phyloP scores from a whole-genome alignment of 1,140 invertebrate species.

The Lysiphlebus fabarum region DNA sequence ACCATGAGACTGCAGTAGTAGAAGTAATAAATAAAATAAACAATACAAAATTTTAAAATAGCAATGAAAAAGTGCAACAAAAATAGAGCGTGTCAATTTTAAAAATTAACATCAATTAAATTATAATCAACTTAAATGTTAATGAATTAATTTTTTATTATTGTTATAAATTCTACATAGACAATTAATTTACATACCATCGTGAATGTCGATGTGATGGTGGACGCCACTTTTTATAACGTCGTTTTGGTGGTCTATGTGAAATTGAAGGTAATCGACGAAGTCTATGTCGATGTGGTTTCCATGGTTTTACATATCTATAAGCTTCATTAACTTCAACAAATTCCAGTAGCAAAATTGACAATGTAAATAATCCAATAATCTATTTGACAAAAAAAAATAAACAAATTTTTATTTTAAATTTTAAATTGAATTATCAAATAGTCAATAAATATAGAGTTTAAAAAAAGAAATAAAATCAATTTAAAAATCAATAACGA shows the following conservation, averaged over 20 bases:
- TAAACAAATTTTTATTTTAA: too few relatives aligned
- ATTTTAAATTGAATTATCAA: too few relatives aligned
- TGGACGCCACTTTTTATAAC: constrained; percentile 15
- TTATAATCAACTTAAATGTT: too few relatives aligned
- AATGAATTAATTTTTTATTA: too few relatives aligned
- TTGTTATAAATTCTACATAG: too few relatives aligned
- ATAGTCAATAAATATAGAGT: too few relatives aligned
- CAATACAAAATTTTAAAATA: constrained; percentile 20
- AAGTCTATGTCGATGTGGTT: constrained; percentile 28
- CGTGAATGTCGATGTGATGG: constrained; percentile 15
- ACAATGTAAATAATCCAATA: constrained; percentile 21
- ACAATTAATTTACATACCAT: background rate
- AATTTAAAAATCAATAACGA: too few relatives aligned
- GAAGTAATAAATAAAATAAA: background rate
- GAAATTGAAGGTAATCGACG: constrained; percentile 24
- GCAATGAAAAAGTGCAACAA: constrained; percentile 12
- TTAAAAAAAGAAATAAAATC: too few relatives aligned
- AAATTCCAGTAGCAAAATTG: constrained; percentile 23
- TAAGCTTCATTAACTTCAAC: constrained; percentile 26
- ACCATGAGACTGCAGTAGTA: background rate
- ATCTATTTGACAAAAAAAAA: constrained; percentile 14
- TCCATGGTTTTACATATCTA: constrained; percentile 29
- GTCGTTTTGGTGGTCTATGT: constrained; percentile 24
- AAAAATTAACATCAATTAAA: too few relatives aligned
- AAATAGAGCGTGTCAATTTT: constrained; percentile 25